Evolutionary conservation across 2,113 vertebrate species (phyloP), one percentile per base, ranked within the genome.

Genomic region (Macheiramphus alcinus): DNA sequence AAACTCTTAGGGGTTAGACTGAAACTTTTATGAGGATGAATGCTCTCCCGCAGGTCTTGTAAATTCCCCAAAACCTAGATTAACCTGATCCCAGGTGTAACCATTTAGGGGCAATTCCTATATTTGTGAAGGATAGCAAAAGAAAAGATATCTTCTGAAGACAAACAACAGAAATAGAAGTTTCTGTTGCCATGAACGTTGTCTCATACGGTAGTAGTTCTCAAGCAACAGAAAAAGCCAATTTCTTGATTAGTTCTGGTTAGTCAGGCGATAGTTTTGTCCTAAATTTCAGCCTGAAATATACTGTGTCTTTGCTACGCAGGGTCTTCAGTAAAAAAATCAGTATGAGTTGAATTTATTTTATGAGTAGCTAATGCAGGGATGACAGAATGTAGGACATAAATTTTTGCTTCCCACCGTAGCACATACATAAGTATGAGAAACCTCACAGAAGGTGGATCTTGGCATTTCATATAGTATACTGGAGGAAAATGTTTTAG

Each of bases 341-440:
- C 34, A 25, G 21, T 48, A 3, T 7, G 68, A 59, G 21, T 56
- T 14, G 48, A 62, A 50, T 6, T 62, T 56, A 52, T 23, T 79
- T 70, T 52, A 86, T 26, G 4, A 71, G 29, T 26, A 87, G 31
- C 32, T 94, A 78, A 55, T 6, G 16, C 22, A 55, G 15, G 7
- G 6, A 42, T 84, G n/a, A 73, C 21, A 61, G 26, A 84, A 80
- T 2, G 1, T 15, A 76, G 14, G 7, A 12, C 9, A 59, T 29
- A 62, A 2, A 17, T 25, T 70, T 86, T 55, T 71, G 25, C 40
- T 81, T 93, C 56, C 38, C 36, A 22, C n/a, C 32, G 11, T 18
- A 14, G 21, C 40, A 78, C 1, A 0, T 32, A 45, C 0, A 0
- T 16, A 72, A 31, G 26, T 16, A 79, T n/a, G n/a, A 73, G 74